A percentile compares a stretch with the other conserved stretches of the same genome.
phyloP scores from a whole-genome alignment of 2,888 invertebrate species.

The Nesidiocoris tenuis region DNA sequence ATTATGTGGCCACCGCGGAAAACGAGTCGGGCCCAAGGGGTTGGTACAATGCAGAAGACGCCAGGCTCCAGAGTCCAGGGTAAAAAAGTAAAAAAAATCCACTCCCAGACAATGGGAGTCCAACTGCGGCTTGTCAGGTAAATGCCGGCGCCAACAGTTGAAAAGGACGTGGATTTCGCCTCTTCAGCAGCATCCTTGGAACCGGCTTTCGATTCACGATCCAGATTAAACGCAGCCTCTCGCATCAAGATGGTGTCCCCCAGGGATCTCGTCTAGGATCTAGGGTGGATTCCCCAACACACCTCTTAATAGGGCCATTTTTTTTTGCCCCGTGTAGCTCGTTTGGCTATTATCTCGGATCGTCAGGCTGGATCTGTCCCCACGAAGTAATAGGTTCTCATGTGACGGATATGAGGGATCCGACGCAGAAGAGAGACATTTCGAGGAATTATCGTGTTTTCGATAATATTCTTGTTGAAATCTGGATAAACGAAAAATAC shows the following conservation, averaged over 20 bases:
- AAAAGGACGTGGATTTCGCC: slow-evolving; percentile 5
- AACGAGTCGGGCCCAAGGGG: slow-evolving; percentile 11
- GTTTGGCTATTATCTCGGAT: no score
- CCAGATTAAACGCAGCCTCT: slow-evolving; percentile 24
- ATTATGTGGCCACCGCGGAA: slow-evolving; percentile 24
- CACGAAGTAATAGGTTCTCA: no score
- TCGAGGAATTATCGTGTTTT: no score
- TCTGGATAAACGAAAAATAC: no score
- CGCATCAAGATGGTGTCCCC: not conserved
- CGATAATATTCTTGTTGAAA: no score
- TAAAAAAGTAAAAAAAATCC: slow-evolving; percentile 8
- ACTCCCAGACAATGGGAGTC: slow-evolving; percentile 21
- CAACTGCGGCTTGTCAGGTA: slow-evolving; percentile 25
- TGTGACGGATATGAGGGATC: no score
- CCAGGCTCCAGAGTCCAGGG: slow-evolving; percentile 1
- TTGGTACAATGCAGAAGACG: slow-evolving; percentile 15
- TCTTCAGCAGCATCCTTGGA: slow-evolving; percentile 14
- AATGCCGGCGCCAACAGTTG: slow-evolving; percentile 31
- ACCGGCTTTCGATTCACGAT: slow-evolving; percentile 29
- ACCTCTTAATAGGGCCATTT: not conserved
- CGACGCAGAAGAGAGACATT: no score
- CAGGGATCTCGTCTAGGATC: not conserved
- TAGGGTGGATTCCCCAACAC: not conserved
- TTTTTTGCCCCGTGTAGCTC: not conserved
- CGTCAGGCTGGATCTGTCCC: no score